Percentiles rank a stretch among this genome's conserved stretches.
phyloP scores from a whole-genome alignment of 2,888 invertebrate species.

The Apotomis capreana region DNA sequence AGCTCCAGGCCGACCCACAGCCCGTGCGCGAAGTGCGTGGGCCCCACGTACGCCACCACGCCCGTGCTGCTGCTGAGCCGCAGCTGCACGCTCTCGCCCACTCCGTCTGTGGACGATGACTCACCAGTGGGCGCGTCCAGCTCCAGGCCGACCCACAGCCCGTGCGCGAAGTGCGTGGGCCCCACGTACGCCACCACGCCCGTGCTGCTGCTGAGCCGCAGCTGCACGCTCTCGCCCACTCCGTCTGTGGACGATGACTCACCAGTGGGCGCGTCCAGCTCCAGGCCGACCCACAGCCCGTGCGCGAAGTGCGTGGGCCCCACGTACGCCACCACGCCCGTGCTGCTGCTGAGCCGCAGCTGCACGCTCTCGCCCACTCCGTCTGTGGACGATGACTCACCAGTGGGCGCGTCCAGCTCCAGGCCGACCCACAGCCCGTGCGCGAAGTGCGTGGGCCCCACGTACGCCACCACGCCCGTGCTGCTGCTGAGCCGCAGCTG shows the following conservation, averaged over 20 bases:
- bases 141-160: constrained; percentile 96
- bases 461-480: constrained; percentile 92
- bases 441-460: constrained; percentile 92
- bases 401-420: constrained; percentile 94
- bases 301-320: constrained; percentile 92
- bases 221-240: constrained; percentile 92
- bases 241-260: constrained; percentile 38
- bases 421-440: constrained; percentile 95
- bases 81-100: constrained; percentile 92
- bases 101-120: too few relatives aligned
- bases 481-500: constrained; percentile 92
- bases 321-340: constrained; percentile 92
- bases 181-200: constrained; percentile 94
- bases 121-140: constrained; percentile 95
- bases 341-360: constrained; percentile 92
- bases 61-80: constrained; percentile 93
- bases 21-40: constrained; percentile 91
- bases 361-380: constrained; percentile 93
- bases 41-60: constrained; percentile 92
- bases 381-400: constrained; percentile 67
- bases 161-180: constrained; percentile 90
- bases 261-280: constrained; percentile 95
- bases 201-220: constrained; percentile 92
- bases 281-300: constrained; percentile 96
- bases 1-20: constrained; percentile 96